Evolutionary conservation across 1,140 invertebrate species (phyloP), one percentile per base, ranked within the genome.

Genomic region (Anthonomus grandis): DNA sequence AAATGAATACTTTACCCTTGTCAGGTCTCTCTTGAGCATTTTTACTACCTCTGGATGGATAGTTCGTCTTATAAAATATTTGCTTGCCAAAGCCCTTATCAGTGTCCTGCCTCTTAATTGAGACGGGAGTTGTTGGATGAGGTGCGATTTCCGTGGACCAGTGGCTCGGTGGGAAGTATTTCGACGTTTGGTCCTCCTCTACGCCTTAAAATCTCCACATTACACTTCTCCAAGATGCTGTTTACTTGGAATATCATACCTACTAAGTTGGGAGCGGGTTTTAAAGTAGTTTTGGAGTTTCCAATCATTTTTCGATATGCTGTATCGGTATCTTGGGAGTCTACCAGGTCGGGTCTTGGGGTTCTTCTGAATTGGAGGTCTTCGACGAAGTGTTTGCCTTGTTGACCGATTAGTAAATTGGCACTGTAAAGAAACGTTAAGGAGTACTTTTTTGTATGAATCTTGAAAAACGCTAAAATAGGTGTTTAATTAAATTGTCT

Each of bases 371-470:
- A 78, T n/a, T 60, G 57, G 18, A 63, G 37, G 51, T 86, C 83
- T 9, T 81, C 81, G 2, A 86, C 82, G 65, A 86, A 86, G 0
- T 83, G 83, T 62, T 83, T 85, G 64, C 84, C 82, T 13, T 78
- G 73, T 66, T 86, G 83, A 44, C 85, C 85, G 49, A 88, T 87
- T 12, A 86, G 70, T 4, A 84, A 69, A 70, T 88, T 89, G 10
- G 85, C 84, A 17, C 77, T 76, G 31, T 13, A 34, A 2, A 34
- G 15, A 34, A 34, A 34, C 31, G 15, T 34, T 13, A 39, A n/a
- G n/a, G n/a, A n/a, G n/a, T n/a, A n/a, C n/a, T n/a, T n/a, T n/a
- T n/a, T n/a, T n/a, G n/a, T n/a, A n/a, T n/a, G n/a, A n/a, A n/a
- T n/a, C n/a, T n/a, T n/a, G n/a, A n/a, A n/a, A n/a, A n/a, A n/a